Evolutionary conservation across 2,113 vertebrate species (phyloP), one percentile per base, ranked within the genome.

Genomic region (Bagarius yarrelli): DNA sequence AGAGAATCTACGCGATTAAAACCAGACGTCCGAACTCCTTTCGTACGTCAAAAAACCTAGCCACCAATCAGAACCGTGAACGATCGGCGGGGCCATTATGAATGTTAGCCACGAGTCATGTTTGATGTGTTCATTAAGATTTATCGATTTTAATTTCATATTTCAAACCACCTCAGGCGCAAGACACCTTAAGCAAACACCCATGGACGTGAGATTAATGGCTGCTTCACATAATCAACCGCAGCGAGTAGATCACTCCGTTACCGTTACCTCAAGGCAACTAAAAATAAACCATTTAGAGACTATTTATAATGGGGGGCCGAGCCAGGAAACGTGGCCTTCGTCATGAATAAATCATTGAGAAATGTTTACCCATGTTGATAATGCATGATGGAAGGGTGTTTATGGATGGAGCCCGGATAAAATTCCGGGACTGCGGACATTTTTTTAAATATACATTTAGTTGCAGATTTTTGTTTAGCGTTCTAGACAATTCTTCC

Each of bases 81-180:
- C 25, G 25, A 81, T 81, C 73, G 25, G 5, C 50, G 5, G 73
- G 73, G 64, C 61, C 73, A 50, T 82, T 69, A 76, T 76, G 73
- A 69, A 76, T 76, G 52, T 82, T 82, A 40, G 72, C 64, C 83
- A 84, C 73, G 56, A 84, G 79, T 84, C 78, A 76, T 84, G 78
- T 84, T 84, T 84, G 83, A 84, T 80, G 83, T 80, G 63, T 84
- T 80, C 78, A 90, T 88, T 83, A 85, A 84, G 83, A 87, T 85
- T 69, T 86, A 87, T 91, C 83, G 91, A 89, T 91, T 89, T 87
- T 82, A 91, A 89, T 88, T 91, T 91, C 88, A 82, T 87, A 85
- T 80, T 71, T 75, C 56, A 60, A 80, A 80, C 78, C 85, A 89
- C 88, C 91, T 84, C 74, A 77, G 89, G 90, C 88, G 11, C 77